Base-by-base conservation (phyloP, 2,797 vertebrate species). In the Pitangus sulphuratus region DNA sequence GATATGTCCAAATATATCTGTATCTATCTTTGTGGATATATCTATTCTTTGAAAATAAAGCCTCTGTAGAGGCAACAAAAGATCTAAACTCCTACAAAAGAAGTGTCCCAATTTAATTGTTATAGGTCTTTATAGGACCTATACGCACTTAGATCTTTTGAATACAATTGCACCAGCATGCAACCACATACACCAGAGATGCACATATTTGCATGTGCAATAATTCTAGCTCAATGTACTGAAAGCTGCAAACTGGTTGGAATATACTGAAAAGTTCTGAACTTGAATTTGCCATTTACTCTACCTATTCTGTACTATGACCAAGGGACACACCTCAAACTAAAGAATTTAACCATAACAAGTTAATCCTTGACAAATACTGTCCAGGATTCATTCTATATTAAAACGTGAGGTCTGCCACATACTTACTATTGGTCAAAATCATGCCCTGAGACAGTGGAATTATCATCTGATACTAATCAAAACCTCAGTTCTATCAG, bases 171-270 rank as follows among this genome's bases (percentile, higher is more conserved):
- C 39, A 65, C 37, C 56, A 61, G 89, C 15, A 37, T 17, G 12
- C n/a, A 84, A 53, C 11, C 12, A 61, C 18, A 24, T n/a, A 66
- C 14, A 75, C 26, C 26, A 57, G 15, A 76, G 24, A 30, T 17
- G 26, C 6, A 45, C 14, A 42, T 2, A 20, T 48, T 44, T 51
- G 21, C 0, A 2, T 6, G 9, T 11, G 12, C 22, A 37, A 2
- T 25, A 51, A 79, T 56, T 56, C 19, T 69, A 94, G 40, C 17
- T 71, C 33, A 47, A 15, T 0, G 1, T 4, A 81, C 22, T 13
- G 24, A 91, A 87, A 87, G 28, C 37, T 44, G 22, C 15, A 51
- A 78, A 78, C 4, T 39, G 18, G 16, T 45, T 53, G 37, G 11
- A 75, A 56, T 33, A 60, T 6, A 35, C 21, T 6, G 22, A 40